Base-by-base conservation (phyloP, 2,888 invertebrate genomes). In the Microctonus aethiopoides region DNA sequence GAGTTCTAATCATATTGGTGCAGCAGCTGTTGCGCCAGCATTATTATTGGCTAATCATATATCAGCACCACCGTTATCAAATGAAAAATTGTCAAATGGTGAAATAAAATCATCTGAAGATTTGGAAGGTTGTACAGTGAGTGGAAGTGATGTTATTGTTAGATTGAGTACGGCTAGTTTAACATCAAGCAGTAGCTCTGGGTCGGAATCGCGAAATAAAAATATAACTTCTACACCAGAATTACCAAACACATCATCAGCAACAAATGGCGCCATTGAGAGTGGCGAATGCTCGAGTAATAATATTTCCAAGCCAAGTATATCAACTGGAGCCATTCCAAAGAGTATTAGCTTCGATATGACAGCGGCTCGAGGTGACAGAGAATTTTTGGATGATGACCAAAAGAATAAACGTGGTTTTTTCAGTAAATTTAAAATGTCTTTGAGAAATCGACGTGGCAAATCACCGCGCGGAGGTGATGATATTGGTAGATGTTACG, bases 261-360 rank as follows among this genome's bases (percentile, higher is more conserved):
- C 77, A 16, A 71, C 80, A 2, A 81, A 80, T 51, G 80, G 79
- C 51, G 79, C 80, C 67, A 78, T 81, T 32, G 80, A 79, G 11
- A 66, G 76, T 1, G 75, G 75, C 20, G 80, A 82, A 70, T 76
- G 76, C 13, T 68, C 72, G 13, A 68, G 66, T 51, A 59, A 26
- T 24, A 63, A 32, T 56, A 76, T 70, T 51, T 69, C 74, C 0
- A 90, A 89, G 76, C 88, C 89, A 0, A 87, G 85, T 2, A 88
- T 89, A 22, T 92, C 93, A 0, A 94, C 94, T 0, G 95, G 95
- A 0, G 94, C 95, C 1, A 96, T 96, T 80, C 95, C 95, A 0
- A 96, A 96, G 87, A 96, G 95, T 81, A 96, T 96, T 78, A 95
- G 95, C 84, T 96, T 96, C 80, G 96, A 96, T 87, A 94, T 95